Conservation (phyloP, 2,888 invertebrate species). For the Phania funesta region DNA sequence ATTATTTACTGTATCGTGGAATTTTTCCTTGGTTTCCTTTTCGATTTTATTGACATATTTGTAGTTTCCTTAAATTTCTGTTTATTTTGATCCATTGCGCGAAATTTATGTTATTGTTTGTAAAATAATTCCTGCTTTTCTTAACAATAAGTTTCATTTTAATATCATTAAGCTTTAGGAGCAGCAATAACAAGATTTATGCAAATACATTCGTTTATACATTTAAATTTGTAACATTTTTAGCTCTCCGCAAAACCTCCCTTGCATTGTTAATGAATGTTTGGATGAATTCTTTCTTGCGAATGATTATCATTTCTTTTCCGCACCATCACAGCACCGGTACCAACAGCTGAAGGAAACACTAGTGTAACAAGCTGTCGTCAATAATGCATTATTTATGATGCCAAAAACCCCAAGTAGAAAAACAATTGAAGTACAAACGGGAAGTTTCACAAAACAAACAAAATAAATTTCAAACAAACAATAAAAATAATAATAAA, state of each 20-base stretch:
- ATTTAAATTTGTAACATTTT: conserved; percentile 48
- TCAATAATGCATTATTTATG: conserved; percentile 67
- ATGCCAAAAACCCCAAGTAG: conserved; percentile 61
- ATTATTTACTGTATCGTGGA: not conserved
- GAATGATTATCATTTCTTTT: conserved; percentile 1
- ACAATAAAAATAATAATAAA: no score
- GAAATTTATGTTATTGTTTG: conserved; percentile 24
- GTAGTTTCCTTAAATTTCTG: conserved; percentile 26
- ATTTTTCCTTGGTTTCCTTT: not conserved
- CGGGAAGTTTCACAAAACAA: no score
- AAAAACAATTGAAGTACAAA: conserved; percentile 56
- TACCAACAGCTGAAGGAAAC: conserved; percentile 34
- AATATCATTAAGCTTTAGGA: conserved; percentile 40
- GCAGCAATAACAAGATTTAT: conserved; percentile 30
- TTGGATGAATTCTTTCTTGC: conserved; percentile 24
- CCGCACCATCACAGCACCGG: not conserved
- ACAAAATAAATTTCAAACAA: no score
- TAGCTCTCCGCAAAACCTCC: conserved; percentile 4
- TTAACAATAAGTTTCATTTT: conserved; percentile 41
- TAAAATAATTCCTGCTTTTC: conserved; percentile 39
- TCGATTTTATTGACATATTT: conserved; percentile 5
- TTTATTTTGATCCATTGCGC: conserved; percentile 48
- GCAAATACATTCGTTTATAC: conserved; percentile 27
- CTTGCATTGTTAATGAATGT: conserved; percentile 10
- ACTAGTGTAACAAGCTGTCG: conserved; percentile 65